Base-by-base conservation (phyloP, 2,797 vertebrate species). In the Halcyon leucocephala region DNA sequence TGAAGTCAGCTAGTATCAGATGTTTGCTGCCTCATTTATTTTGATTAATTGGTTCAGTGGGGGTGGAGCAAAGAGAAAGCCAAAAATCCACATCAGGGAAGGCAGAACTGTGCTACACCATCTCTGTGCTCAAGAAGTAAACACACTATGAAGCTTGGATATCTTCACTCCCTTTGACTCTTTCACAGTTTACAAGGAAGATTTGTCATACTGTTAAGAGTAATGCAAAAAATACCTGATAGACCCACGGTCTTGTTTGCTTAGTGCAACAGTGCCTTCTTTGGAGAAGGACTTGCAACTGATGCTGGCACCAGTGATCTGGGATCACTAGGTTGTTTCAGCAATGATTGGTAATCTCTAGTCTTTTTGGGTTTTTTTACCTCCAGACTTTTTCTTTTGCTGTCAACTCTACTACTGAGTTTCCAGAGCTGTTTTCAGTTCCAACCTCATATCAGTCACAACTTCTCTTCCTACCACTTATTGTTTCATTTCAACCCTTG, bases 21-120 rank as follows among this genome's bases (percentile, higher is more conserved):
- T 52, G 37, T 90, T 93, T 95, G 35, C 69, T 95, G 86, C 88
- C 90, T 96, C 93, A 95, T 93, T 96, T 96, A 89, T 86, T 96
- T 95, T 95, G 95, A 97, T 94, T 94, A 94, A 96, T 95, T 96
- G 66, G 73, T 94, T 94, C 6, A 0, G 22, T 52, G 29, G 78
- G 80, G 51, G 37, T 73, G 41, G 60, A 90, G 78, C 28, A 82
- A 79, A 85, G 57, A 57, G 46, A 71, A 90, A 92, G 55, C 25
- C 86, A 90, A 93, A 97, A 93, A 89, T 60, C 39, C 31, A 61
- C 4, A 0, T 39, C 10, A 28, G 33, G 33, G 33, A 83, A 86
- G 33, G 42, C 14, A 92, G 33, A 60, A 72, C 70, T 46, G 15
- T 83, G 60, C 46, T 80, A 65, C 4, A 4, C 21, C 5, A 2